Evolutionary conservation across 2,888 invertebrate genomes (phyloP), one percentile per base, ranked within the genome.

Genomic region (Pasiphila rectangulata): DNA sequence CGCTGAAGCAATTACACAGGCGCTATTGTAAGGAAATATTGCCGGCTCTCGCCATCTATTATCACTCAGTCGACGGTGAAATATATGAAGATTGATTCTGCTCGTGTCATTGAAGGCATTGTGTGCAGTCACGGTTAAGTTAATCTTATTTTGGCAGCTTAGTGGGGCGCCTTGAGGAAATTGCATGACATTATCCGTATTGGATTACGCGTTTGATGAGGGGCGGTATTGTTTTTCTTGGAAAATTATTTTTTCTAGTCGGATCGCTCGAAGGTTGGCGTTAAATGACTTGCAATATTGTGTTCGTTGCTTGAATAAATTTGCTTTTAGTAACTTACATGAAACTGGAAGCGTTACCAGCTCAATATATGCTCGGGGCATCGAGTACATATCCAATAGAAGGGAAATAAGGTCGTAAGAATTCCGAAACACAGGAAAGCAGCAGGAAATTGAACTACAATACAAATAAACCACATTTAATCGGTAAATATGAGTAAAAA

Each of bases 1-100:
- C 67, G 61, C 63, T 67, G 61, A 60, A 60, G 71, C 74, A 77
- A 77, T 77, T 75, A 77, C 75, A 68, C 64, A 63, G 71, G 59
- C 51, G 58, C 67, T 62, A 70, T 75, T 74, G 74, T 73, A 62
- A 67, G 64, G 63, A 63, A 57, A 60, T 62, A 64, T 60, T 58
- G 59, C 58, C 59, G 54, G 48, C 54, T 67, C 65, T 63, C 57
- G 58, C 54, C 59, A 55, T 60, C 64, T 65, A 67, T 72, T 67
- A 69, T 66, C 59, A 62, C 62, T 61, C 69, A 63, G 59, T 64
- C 67, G 64, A 64, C 67, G 54, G 67, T 72, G 63, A 73, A 73
- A 73, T 72, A 61, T 72, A 72, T 73, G 69, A 65, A 66, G 69
- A 73, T 73, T 69, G 71, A 72, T 73, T 72, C 65, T 48, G 59